A percentile compares a stretch with the other conserved stretches of the same genome.
Evolutionary conservation across 2,888 invertebrate species (phyloP).

Genomic region (Enoplolaimus lenunculus): DNA sequence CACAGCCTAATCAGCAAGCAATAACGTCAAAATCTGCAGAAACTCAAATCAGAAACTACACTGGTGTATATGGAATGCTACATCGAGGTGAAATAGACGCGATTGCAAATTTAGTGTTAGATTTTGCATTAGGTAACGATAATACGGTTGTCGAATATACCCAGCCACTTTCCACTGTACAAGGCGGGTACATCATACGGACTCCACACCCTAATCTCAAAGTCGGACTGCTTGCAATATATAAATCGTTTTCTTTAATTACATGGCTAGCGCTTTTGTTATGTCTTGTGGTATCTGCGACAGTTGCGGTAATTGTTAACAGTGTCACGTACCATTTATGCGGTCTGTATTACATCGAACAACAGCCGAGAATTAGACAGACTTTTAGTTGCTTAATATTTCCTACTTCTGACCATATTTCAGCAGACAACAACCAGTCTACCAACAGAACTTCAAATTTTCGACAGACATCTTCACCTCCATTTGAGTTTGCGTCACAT

Average conservation of each 20-base stretch:
- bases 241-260: neutral
- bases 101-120: neutral
- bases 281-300: neutral
- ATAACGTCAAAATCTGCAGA: neutral
- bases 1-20: neutral
- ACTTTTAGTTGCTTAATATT: no score
- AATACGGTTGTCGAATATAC: neutral
- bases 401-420: no score
- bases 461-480: no score
- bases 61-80: neutral
- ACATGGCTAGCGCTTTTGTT: neutral
- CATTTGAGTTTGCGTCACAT: no score
- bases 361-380: no score
- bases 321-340: no score
- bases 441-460: no score
- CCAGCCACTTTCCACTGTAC: neutral
- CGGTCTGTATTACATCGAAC: no score
- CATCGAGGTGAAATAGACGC: neutral
- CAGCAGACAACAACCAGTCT: no score
- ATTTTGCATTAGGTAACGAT: neutral
- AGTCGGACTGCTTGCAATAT: neutral
- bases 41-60: neutral
- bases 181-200: neutral
- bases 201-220: neutral
- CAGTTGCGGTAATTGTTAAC: no score